Conservation (phyloP, 2,797 vertebrate species). For the Melopsittacus undulatus region DNA sequence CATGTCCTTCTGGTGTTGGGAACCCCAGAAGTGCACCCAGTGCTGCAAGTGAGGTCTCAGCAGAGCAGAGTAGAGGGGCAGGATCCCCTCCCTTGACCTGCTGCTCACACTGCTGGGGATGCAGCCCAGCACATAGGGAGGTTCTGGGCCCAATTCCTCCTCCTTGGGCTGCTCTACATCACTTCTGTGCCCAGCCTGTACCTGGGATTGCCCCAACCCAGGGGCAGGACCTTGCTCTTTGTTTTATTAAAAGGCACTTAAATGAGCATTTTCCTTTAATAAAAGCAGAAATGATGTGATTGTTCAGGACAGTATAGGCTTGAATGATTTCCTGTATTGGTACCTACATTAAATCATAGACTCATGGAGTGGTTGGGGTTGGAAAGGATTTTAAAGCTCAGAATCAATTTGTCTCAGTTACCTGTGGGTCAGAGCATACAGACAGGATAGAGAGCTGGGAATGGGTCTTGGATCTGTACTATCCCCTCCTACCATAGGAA, state of each 20-base stretch:
- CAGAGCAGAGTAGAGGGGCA: neutral
- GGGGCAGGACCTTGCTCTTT: neutral
- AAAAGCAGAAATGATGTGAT: accelerated
- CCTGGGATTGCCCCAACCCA: neutral
- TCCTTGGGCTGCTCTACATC: neutral
- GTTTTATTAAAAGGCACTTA: neutral
- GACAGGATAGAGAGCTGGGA: neutral
- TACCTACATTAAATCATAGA: neutral
- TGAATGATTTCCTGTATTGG: neutral
- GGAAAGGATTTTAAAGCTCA: neutral
- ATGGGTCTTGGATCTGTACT: accelerated
- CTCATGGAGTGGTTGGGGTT: neutral
- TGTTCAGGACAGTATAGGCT: neutral
- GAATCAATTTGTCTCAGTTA: accelerated
- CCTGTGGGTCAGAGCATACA: neutral
- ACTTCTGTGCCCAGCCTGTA: neutral
- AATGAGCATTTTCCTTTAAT: neutral
- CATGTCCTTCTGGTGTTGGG: neutral
- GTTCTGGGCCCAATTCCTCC: neutral
- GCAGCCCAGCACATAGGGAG: neutral
- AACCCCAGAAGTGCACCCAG: neutral
- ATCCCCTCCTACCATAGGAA: neutral
- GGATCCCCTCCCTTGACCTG: neutral
- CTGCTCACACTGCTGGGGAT: neutral
- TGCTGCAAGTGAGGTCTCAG: neutral